A percentile compares a stretch with the other conserved stretches of the same genome.
Evolutionary conservation across 2,888 invertebrate species (phyloP).

Genomic region (Ophion ellenae): DNA sequence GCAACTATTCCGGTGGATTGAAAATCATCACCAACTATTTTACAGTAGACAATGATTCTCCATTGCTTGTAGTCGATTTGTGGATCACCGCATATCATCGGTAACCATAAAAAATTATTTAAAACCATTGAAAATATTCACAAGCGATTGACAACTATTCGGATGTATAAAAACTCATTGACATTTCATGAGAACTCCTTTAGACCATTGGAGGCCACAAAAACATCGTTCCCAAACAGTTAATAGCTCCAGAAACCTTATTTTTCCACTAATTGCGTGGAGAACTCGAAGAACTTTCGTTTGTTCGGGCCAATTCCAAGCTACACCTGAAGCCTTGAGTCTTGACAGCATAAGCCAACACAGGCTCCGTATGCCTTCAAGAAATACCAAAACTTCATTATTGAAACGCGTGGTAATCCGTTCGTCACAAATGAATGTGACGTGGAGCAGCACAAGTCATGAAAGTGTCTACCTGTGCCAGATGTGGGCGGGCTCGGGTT

Average conservation of each 20-base stretch:
- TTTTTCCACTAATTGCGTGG: background rate
- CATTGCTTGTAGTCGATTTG: too few species aligned
- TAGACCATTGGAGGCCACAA: too few species aligned
- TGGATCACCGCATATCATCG: too few species aligned
- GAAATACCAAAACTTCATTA: background rate
- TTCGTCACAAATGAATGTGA: slow-evolving; percentile 2
- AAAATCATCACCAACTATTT: too few species aligned
- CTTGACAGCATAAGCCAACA: background rate
- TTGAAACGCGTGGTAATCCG: background rate
- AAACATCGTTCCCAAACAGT: too few species aligned
- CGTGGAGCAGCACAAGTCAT: slow-evolving; percentile 6
- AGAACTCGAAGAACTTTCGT: background rate
- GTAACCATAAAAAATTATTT: too few species aligned
- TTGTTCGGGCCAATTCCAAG: background rate
- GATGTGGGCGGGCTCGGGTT: background rate
- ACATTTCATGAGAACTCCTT: background rate
- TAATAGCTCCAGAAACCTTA: too few species aligned
- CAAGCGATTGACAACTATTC: too few species aligned
- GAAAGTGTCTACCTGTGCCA: slow-evolving; percentile 2
- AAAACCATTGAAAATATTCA: too few species aligned
- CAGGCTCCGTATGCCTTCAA: background rate
- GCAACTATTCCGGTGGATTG: too few species aligned
- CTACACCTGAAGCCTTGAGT: background rate
- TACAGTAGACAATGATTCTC: too few species aligned
- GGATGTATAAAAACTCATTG: background rate